Evolutionary conservation across 2,797 vertebrate genomes (phyloP), one percentile per base, ranked within the genome.

Genomic region (Pangasius larnaudii): DNA sequence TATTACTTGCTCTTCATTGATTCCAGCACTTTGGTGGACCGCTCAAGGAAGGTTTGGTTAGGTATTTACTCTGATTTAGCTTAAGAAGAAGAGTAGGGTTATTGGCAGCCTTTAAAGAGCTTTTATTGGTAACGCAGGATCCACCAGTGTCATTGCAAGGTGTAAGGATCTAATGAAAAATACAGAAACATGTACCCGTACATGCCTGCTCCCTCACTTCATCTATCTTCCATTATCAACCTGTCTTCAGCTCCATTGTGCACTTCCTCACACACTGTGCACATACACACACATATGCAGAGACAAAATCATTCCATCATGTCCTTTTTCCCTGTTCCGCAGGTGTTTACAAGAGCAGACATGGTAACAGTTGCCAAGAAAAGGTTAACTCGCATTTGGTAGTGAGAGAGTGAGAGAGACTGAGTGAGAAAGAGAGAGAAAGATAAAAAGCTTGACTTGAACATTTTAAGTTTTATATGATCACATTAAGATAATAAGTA

Each of bases 261-360:
- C 71, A 22, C 83, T 56, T 65, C 39, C 81, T 46, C 36, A 5
- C 75, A 82, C 24, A n/a, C 46, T 77, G 49, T 71, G 30, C 33
- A 46, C 22, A 39, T 42, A 19, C 87, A 71, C 75, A 77, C 67
- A 46, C 30, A 74, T 39, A 86, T 84, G 77, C 59, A 79, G 72
- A 84, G 46, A 46, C 78, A 22, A 79, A 69, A 79, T 71, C 71
- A 58, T 85, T 77, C 59, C 46, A 65, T 42, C 33, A 11, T 63
- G 78, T 71, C 85, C 78, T 85, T 53, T 82, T 81, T 84, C 46
- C 69, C 58, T 63, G 67, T 86, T 86, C 71, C 3, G 58, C 89
- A 86, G 67, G 84, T 78, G 56, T 89, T 87, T 86, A 71, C 61
- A 81, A 46, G 42, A 78, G 67, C 56, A 82, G 27, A 51, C 46